Evolutionary conservation across 2,888 invertebrate genomes (phyloP).

Genomic region (Tetropium fuscum): DNA sequence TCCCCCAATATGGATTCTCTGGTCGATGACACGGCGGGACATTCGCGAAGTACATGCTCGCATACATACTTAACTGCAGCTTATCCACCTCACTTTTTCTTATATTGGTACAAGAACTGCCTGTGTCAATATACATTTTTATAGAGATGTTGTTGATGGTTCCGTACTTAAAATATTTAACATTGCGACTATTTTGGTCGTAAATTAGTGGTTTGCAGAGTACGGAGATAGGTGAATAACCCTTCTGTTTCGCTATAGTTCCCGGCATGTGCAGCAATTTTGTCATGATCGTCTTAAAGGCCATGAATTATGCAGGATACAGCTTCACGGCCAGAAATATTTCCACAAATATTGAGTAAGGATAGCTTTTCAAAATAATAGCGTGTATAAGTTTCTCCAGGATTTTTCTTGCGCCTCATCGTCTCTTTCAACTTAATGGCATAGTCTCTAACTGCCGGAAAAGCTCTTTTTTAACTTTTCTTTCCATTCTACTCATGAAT

Average conservation of each 20-base stretch:
- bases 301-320: constrained; percentile 8
- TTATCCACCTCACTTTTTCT: constrained; percentile 1
- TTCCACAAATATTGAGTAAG: constrained; percentile 1
- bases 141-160: neutral
- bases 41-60: no score
- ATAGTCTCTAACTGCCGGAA: no score
- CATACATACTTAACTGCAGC: neutral
- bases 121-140: constrained; percentile 10
- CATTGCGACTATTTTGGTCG: neutral
- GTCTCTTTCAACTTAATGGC: no score
- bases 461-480: no score
- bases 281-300: constrained; percentile 5
- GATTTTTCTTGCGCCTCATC: no score
- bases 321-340: constrained; percentile 3
- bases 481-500: no score
- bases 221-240: neutral
- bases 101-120: constrained; percentile 6
- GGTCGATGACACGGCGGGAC: no score
- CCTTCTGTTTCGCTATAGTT: neutral
- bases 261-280: constrained; percentile 1
- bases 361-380: no score
- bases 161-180: constrained; percentile 4
- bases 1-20: no score
- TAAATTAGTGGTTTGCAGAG: neutral
- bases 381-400: no score